Evolutionary conservation across 2,113 vertebrate species (phyloP), one percentile per base, ranked within the genome.

Genomic region (Hemichromis elongatus): DNA sequence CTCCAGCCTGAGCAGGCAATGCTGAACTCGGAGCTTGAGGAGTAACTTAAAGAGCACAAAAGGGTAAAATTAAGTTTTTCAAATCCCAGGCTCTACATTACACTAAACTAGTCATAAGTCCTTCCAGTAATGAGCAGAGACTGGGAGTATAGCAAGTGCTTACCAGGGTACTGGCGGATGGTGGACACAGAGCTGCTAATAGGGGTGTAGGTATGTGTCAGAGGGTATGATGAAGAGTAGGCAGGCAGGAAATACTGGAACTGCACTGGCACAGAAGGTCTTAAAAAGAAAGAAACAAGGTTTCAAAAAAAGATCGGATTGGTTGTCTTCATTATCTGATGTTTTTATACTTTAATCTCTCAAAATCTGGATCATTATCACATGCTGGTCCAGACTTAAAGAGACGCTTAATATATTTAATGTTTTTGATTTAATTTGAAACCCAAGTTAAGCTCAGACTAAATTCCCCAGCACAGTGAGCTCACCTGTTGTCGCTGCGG

Each of bases 151-250:
- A 14, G 9, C 10, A 26, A 5, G 56, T 9, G 52, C 95, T 91
- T 96, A 99, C 99, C 99, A 88, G 98, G 99, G 70, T 99, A 99
- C 47, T 98, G 98, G 45, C 98, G 97, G 75, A 99, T 98, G 85
- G 97, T 98, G 52, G 99, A 99, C 47, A 99, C 98, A 0, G 98
- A 98, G 95, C 98, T 99, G 94, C 98, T 99, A 92, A 99, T 99
- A 52, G 98, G 98, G 56, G 98, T 99, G 81, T 99, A 99, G 30
- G 98, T 98, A 92, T 99, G 98, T 14, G 98, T 96, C 96, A 98
- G 88, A 3, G 98, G 97, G 68, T 99, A 99, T 6, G 97, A 98
- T 5, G 98, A 97, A 0, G 97, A 97, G 90, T 99, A 99, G 0
- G 99, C 96, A 4, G 98, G 98, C 66, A 99, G 89, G 94, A 98